Evolutionary conservation across 2,113 vertebrate genomes (phyloP).

Genomic region (Peromyscus polionotus): DNA sequence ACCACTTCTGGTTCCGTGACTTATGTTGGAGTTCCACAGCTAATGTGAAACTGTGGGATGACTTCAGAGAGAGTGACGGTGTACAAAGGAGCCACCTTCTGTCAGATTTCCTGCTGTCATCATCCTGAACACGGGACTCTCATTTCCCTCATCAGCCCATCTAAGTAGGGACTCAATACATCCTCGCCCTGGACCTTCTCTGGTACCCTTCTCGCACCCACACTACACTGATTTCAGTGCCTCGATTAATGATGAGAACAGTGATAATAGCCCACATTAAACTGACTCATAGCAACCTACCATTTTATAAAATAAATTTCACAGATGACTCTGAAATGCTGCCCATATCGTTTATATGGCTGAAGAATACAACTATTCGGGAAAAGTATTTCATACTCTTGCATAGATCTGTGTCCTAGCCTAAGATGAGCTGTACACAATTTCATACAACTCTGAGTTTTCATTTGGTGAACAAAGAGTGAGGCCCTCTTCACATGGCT

Average conservation of each 20-base stretch:
- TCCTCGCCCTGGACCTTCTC: not conserved
- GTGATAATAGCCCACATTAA: not conserved
- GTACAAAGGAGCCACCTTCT: not conserved
- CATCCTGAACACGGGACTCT: not conserved
- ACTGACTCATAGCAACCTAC: not conserved
- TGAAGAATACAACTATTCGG: not conserved
- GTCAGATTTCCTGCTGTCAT: not conserved
- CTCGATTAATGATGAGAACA: not conserved
- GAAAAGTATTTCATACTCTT: not conserved
- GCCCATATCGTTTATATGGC: not conserved
- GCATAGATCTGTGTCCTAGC: not conserved
- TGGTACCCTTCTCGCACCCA: not conserved
- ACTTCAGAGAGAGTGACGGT: not conserved
- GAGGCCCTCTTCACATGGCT: not conserved
- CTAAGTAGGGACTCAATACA: not conserved
- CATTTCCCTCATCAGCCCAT: not conserved
- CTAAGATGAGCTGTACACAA: not conserved
- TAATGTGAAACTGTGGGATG: not conserved
- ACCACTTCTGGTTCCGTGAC: not conserved
- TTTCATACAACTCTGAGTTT: not conserved
- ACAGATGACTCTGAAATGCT: not conserved
- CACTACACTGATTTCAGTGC: not conserved
- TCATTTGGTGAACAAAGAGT: not conserved
- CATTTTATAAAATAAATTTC: constrained; percentile 6
- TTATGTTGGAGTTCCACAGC: not conserved